These are phyloP conservation scores for Stichopus chloronotus DNA, from an alignment of 35 echinoderm and acorn worm species.

Conservation along the genomic window DNA sequence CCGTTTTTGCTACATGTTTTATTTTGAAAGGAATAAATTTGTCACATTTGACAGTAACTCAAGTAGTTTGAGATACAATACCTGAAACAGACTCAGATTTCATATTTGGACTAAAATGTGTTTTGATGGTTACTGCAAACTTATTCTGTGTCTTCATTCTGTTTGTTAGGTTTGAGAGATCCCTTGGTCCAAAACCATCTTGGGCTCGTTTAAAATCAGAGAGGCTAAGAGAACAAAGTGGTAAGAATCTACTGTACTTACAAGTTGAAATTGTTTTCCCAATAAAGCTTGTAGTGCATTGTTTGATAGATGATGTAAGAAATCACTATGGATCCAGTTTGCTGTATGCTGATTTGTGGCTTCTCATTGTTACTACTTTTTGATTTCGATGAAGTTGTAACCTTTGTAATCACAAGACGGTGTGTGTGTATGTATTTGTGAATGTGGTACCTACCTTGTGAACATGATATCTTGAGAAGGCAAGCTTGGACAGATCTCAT, in stretches of 20 bases:
- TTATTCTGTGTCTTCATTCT: background rate
- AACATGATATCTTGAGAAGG: too few species aligned
- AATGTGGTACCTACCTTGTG: too few species aligned
- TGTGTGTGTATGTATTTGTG: too few species aligned
- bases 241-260: background rate
- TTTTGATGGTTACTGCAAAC: too few species aligned
- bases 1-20: background rate
- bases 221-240: slow-evolving; percentile 13
- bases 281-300: background rate
- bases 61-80: too few species aligned
- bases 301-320: background rate
- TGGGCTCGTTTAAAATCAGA: slow-evolving; percentile 44
- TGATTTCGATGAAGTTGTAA: too few species aligned
- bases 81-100: too few species aligned
- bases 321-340: background rate
- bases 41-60: too few species aligned
- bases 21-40: background rate
- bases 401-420: too few species aligned
- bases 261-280: background rate
- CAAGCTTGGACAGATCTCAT: too few species aligned
- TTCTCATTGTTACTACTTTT: background rate
- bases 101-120: too few species aligned
- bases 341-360: background rate
- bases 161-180: slow-evolving; percentile 38
- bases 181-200: slow-evolving; percentile 26